Conservation (phyloP, 2,888 invertebrate species). For the Carcina quercana region DNA sequence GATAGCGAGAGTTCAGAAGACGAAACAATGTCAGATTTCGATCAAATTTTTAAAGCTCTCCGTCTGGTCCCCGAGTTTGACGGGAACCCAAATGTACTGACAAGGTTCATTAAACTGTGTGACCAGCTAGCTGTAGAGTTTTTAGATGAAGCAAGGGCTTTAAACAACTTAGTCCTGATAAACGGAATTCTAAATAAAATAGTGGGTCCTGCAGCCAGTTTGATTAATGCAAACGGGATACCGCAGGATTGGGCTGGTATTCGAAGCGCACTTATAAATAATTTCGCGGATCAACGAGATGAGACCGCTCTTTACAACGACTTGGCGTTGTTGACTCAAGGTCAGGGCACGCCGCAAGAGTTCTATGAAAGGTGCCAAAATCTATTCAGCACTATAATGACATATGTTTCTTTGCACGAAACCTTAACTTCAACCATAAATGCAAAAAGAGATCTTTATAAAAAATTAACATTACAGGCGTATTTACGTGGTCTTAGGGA, state of each 20-base stretch:
- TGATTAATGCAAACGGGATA: background rate
- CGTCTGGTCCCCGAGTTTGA: no score
- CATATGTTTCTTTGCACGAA: conserved; percentile 1
- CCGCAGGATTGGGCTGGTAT: background rate
- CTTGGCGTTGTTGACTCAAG: background rate
- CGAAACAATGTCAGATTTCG: no score
- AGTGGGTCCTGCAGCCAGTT: background rate
- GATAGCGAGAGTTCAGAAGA: no score
- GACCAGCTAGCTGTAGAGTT: no score
- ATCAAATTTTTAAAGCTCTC: no score
- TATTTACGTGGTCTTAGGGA: background rate
- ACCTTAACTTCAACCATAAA: background rate
- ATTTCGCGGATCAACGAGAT: background rate
- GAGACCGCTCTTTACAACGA: background rate
- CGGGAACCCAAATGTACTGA: no score
- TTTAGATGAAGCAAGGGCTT: no score
- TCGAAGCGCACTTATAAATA: background rate
- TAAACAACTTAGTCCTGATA: no score
- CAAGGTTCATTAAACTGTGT: no score
- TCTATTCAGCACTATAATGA: conserved; percentile 1
- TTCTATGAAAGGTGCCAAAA: background rate
- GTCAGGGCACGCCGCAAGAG: background rate
- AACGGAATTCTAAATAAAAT: background rate
- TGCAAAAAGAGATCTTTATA: background rate
- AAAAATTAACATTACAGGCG: conserved; percentile 2